A percentile compares a stretch with the other conserved stretches of the same genome.
These are phyloP conservation scores for Pteruthius melanotis DNA, from an alignment of 2,113 vertebrate species.

Conservation along the genomic window DNA sequence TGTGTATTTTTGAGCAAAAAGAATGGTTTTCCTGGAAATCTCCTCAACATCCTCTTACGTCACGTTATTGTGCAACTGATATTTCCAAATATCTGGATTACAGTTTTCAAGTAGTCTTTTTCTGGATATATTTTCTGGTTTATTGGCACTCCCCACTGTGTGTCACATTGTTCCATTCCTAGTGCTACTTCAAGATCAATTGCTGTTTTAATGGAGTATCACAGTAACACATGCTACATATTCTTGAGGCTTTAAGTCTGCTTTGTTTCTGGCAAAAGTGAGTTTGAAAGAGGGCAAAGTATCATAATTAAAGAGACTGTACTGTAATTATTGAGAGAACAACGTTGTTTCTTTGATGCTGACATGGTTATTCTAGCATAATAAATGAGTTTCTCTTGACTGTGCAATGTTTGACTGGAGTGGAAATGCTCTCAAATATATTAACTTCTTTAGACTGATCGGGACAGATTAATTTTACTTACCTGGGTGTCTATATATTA, in stretches of 20 bases:
- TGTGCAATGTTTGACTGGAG: background rate
- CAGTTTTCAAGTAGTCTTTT: background rate
- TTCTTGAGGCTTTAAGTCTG: background rate
- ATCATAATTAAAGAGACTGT: background rate
- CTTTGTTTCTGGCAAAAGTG: background rate
- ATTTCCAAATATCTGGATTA: background rate
- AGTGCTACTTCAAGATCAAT: background rate
- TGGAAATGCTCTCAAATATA: background rate
- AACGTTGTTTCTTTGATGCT: background rate
- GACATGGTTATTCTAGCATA: background rate
- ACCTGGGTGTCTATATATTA: background rate
- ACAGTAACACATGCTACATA: background rate
- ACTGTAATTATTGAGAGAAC: background rate
- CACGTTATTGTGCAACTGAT: background rate
- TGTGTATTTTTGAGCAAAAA: background rate
- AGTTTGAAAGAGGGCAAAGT: background rate
- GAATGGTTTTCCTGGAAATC: background rate
- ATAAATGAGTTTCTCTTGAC: background rate
- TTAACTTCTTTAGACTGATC: accelerated
- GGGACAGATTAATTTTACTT: background rate
- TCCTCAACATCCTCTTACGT: background rate
- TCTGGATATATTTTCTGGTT: background rate
- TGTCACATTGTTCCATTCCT: background rate
- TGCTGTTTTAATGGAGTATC: background rate
- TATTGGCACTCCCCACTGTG: background rate